Evolutionary conservation across 2,888 invertebrate species (phyloP), one percentile per base, ranked within the genome.

Genomic region (Pterobdella sp.): DNA sequence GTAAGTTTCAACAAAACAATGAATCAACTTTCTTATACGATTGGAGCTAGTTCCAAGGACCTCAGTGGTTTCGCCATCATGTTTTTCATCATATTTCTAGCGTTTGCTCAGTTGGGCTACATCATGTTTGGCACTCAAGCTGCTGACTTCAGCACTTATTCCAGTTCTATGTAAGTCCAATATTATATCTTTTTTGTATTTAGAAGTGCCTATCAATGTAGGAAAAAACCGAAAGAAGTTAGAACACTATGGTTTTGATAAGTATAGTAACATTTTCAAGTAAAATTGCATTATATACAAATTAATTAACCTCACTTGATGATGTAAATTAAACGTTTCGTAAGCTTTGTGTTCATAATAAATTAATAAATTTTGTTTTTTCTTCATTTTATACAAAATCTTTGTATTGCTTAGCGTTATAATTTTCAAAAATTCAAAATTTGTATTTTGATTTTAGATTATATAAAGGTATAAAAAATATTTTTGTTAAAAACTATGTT

Each of bases 41-140:
- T 91, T 22, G 86, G 86, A 37, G 86, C 88, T 86, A 90, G 90
- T 80, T 87, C 88, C 2, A 88, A 87, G 79, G 90, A 90, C 80
- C 84, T 91, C 77, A 84, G 87, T 52, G 90, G 90, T 7, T 91
- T 90, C 81, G 87, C 88, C 18, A 84, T 90, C 26, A 90, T 91
- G 90, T 90, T 91, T 83, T 87, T 88, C 80, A 89, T 91, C 75
- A 88, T 90, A 49, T 90, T 91, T 84, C 85, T 90, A 79, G 90
- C 90, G 35, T 91, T 89, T 82, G 89, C 90, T 0, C 88, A 89
- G 82, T 84, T 90, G 69, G 90, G 90, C 10, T 88, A 89, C 76
- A 83, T 90, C 34, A 83, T 90, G 29, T 91, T 91, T 82, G 90
- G 90, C 68, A 87, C 88, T 2, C 88, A 89, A 82, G 88, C 89